Evolutionary conservation across 2,797 vertebrate genomes (phyloP), one percentile per base, ranked within the genome.

Genomic region (Pelodytes ibericus): DNA sequence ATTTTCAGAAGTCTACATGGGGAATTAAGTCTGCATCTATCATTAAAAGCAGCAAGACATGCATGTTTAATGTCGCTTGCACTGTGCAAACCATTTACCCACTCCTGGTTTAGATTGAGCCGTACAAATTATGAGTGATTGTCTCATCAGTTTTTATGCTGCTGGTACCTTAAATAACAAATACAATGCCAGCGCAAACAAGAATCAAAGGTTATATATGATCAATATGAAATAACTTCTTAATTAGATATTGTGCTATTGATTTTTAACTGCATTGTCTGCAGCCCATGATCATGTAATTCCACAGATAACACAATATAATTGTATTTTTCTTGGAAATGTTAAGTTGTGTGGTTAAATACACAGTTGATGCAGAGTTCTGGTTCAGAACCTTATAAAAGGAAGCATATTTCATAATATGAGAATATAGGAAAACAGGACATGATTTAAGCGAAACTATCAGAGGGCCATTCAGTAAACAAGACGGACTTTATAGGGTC

Each of bases 201-300:
- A 63, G 26, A 63, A 71, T 36, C 18, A 62, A 70, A 71, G 66
- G 57, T 57, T 53, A 57, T 27, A 18, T 39, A 15, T 57, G 57
- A 64, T 76, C 74, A 76, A 57, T 76, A 64, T 71, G 31, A 75
- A 47, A 68, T 68, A 30, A 58, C 56, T 44, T 60, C 53, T 53
- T 69, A 61, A 75, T 75, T 62, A 31, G 30, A 29, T 71, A 56
- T 29, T 62, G 58, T n/a, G 2, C n/a, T 25, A 69, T 53, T 62
- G 66, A 70, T 62, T 63, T n/a, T 27, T 29, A 63, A 53, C 29
- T 27, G 44, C 22, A 27, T 68, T 76, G 16, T 58, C 22, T 75
- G 41, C 56, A 18, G 33, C 67, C 31, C 30, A 36, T 41, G 18
- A 56, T 62, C 4, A 15, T 15, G 16, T 47, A 16, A 47, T 47